These are phyloP conservation scores for Octopus sinensis DNA, from an alignment of 1,140 invertebrate genomes.

Conservation along the genomic window DNA sequence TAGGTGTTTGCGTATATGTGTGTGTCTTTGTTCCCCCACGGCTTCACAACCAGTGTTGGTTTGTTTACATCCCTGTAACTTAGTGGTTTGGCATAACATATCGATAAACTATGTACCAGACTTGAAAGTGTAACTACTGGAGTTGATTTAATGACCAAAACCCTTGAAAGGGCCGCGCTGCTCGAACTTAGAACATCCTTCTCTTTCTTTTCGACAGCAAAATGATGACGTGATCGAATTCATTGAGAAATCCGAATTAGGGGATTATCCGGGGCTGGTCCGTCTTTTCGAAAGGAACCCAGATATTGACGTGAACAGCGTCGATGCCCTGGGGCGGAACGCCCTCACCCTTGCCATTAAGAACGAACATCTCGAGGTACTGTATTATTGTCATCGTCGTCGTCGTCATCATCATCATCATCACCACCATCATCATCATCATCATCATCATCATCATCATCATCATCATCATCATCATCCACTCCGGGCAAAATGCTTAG, in stretches of 20 bases:
- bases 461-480: conserved; percentile 19
- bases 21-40: no score
- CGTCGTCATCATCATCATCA: conserved; percentile 25
- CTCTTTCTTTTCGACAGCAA: conserved; percentile 25
- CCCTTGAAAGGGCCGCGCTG: no score
- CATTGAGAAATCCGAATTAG: conserved; percentile 37
- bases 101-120: no score
- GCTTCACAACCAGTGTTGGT: no score
- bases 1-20: no score
- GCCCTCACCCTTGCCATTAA: conserved; percentile 41
- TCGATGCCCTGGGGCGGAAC: conserved; percentile 38
- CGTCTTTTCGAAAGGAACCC: conserved; percentile 32
- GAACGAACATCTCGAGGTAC: conserved; percentile 47
- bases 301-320: conserved; percentile 37
- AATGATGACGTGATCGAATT: conserved; percentile 33
- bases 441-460: conserved; percentile 26
- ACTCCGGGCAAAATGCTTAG: no score
- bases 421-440: conserved; percentile 22
- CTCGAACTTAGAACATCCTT: no score
- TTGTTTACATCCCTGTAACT: no score
- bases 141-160: no score
- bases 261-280: conserved; percentile 34
- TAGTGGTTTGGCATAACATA: no score
- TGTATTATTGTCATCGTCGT: conserved; percentile 1
- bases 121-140: no score